Evolutionary conservation across 2,888 invertebrate species (phyloP), one percentile per base, ranked within the genome.

Genomic region (Xestia ashworthii): DNA sequence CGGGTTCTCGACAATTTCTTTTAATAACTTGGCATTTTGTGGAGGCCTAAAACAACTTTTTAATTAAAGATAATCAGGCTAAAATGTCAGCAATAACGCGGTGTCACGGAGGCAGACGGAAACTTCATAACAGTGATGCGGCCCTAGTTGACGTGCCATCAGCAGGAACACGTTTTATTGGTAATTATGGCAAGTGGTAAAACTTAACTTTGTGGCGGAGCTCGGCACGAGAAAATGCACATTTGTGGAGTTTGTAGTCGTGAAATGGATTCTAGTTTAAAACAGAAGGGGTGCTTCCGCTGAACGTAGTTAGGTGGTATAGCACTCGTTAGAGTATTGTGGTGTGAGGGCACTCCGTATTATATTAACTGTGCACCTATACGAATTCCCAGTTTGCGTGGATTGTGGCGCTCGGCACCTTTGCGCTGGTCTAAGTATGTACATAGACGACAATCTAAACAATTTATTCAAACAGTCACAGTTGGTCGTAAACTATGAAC

Each of bases 221-320:
- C 89, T 92, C 87, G 89, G 90, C 91, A 92, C 90, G 91, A 93
- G 93, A 93, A 93, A 95, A 94, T 94, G 94, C 93, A 93, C 94
- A 93, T 93, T 95, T 93, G 94, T 91, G 92, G 94, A 94, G 94
- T 94, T 94, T 92, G 93, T 92, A 93, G 92, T 93, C 93, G 91
- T 93, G 93, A 92, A 95, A 95, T 94, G 93, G 94, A 95, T 95
- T 95, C 94, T 94, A 94, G 95, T 96, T 96, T 94, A 92, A 95
- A 95, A 94, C 94, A 94, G 93, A 94, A 93, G 93, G 93, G 92
- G 93, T 92, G 91, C 92, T 94, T 93, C 91, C 88, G 84, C 84
- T 92, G 93, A 93, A 93, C 92, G 93, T 92, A 94, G 94, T 94
- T 94, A 93, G 94, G 92, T 92, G 93, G 94, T 95, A 95, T 94